Base-by-base conservation (phyloP, 2,888 invertebrate species). In the Palloptera scutellata region DNA sequence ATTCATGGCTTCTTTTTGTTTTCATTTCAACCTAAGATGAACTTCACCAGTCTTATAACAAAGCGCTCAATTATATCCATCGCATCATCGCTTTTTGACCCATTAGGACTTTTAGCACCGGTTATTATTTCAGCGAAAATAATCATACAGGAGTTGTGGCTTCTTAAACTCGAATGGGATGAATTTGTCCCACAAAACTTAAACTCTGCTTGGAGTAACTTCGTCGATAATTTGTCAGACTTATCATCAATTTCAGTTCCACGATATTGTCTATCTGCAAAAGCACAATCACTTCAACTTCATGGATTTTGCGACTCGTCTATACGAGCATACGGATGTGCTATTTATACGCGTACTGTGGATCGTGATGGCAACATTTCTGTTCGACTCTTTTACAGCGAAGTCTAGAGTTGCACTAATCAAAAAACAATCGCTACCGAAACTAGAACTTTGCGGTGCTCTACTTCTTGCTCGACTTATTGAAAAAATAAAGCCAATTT, bases 271-370 rank as follows among this genome's bases (percentile, higher is more conserved):
- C 20, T 60, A 43, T 19, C 59, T 15, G 1, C 43, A 58, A 41
- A 42, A n/a, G n/a, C n/a, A n/a, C n/a, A n/a, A n/a, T n/a, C n/a
- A n/a, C n/a, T n/a, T n/a, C n/a, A 71, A 63, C 64, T 73, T 11
- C 69, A 72, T 60, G 69, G 73, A 1, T 72, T 73, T 20, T 20
- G 60, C 15, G 70, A 73, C 53, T 65, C 71, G 11, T 72, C 66
- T 17, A 51, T 58, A 15, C 52, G 67, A 10, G 66, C 61, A 12
- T 71, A 64, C 58, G 67, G 67, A 5, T 70, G 67, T 40, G 68
- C 67, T 42, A n/a, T 73, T 11, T 69, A 71, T 42, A 65, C 51
- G 55, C 62, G 67, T 10, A 41, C 58, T 11, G 40, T 19, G 42
- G 17, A 13, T 64, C 69, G n/a, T n/a, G n/a, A n/a, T n/a, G n/a